Evolutionary conservation across 2,113 vertebrate genomes (phyloP), one percentile per base, ranked within the genome.

Genomic region (Bos indicus): DNA sequence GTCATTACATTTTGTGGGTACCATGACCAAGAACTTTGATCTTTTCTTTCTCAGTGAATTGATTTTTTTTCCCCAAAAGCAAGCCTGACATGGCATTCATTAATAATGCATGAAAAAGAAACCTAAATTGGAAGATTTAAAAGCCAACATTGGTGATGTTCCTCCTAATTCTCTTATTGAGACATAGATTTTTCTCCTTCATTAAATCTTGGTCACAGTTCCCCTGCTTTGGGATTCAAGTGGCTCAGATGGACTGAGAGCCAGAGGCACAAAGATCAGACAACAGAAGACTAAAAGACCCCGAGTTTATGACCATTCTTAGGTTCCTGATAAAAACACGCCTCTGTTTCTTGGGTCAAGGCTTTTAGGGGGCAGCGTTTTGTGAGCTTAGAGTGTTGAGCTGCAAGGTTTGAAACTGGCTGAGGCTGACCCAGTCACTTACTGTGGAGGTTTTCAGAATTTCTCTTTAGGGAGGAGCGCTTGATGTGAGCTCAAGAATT

Each of bases 61-160:
- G 95, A 97, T 88, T 97, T 97, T 94, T 98, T 98, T 97, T 0
- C n/a, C 21, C 67, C 67, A 6, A 96, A 95, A 96, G 83, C 80
- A 96, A 15, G 21, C 0, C n/a, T 92, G 43, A 60, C n/a, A 52
- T 92, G 14, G 48, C 62, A n/a, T 16, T 54, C 60, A 1, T 98
- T 97, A 96, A 92, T 95, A 77, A 95, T 92, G 15, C 59, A 43
- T 21, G 74, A 90, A 77, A 48, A 81, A 16, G 89, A 78, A 87
- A 89, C 85, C 71, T 48, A 60, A 3, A 2, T 62, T 46, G 85
- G 60, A 80, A 84, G 78, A 30, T 56, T 48, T 62, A 51, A 51
- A 97, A 80, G 62, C 17, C 56, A 92, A 0, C 60, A n/a, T 0
- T 4, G 11, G 25, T 92, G 52, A 6, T 91, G 78, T 48, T 5